Percentiles rank a stretch among this genome's conserved stretches.
Conservation (phyloP, 2,797 vertebrate genomes). For the Ataeniobius toweri region DNA sequence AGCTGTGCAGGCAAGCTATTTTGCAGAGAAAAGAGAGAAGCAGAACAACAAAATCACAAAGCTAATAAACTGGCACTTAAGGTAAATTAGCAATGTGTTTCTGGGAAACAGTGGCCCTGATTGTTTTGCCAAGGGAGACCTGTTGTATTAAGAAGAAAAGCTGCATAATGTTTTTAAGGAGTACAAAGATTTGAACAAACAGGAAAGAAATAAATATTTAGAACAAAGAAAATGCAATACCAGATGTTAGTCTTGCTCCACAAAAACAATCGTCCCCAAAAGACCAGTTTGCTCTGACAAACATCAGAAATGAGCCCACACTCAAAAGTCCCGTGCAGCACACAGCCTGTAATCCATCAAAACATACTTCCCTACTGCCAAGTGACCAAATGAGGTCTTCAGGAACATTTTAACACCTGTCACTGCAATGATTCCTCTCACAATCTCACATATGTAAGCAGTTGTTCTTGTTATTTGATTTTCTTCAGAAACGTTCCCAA, state of each 20-base stretch:
- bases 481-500: background rate
- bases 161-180: slow-evolving; percentile 49
- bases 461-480: background rate
- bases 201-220: slow-evolving; percentile 70
- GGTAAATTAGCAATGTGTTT: slow-evolving; percentile 75
- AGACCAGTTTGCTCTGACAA: slow-evolving; percentile 63
- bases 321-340: slow-evolving; percentile 18
- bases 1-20: slow-evolving; percentile 71
- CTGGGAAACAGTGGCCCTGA: slow-evolving; percentile 73
- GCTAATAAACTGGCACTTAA: slow-evolving; percentile 61
- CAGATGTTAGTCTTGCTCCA: slow-evolving; percentile 75
- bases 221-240: slow-evolving; percentile 55
- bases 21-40: slow-evolving; percentile 64
- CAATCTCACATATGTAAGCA: too few relatives aligned
- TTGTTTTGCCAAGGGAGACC: slow-evolving; percentile 68
- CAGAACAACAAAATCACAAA: slow-evolving; percentile 67
- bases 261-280: slow-evolving; percentile 56
- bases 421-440: slow-evolving; percentile 11
- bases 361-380: slow-evolving; percentile 50
- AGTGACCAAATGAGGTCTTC: slow-evolving; percentile 40
- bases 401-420: slow-evolving; percentile 34
- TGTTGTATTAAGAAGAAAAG: slow-evolving; percentile 63
- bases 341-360: slow-evolving; percentile 60
- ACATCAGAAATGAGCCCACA: slow-evolving; percentile 50
- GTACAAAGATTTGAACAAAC: slow-evolving; percentile 68